phyloP scores from a whole-genome alignment of 2,113 vertebrate species.

The Pelecanoides urinatrix region DNA sequence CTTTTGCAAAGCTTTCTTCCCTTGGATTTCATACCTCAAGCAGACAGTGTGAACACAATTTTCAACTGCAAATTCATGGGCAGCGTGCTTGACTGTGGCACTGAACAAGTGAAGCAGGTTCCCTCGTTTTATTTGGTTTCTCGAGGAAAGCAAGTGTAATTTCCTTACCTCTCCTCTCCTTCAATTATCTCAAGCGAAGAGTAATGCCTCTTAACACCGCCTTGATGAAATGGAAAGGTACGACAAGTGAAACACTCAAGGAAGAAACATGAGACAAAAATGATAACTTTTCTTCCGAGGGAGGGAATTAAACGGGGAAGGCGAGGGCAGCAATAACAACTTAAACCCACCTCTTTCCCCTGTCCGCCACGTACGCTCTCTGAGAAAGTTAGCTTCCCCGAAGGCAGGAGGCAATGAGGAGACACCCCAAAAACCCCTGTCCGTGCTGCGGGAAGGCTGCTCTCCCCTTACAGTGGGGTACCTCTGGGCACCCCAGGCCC shows the following conservation, averaged over 20 bases:
- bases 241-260: background rate
- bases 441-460: accelerated
- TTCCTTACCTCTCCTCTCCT: background rate
- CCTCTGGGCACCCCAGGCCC: no score
- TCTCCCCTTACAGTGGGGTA: background rate
- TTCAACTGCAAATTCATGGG: background rate
- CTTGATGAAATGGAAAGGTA: background rate
- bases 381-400: background rate
- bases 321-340: background rate
- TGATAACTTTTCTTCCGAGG: background rate
- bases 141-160: background rate
- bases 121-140: background rate
- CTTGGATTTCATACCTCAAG: background rate
- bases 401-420: background rate
- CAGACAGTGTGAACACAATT: background rate
- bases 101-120: background rate
- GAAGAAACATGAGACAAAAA: background rate
- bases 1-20: background rate
- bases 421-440: background rate
- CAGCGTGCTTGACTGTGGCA: background rate
- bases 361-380: accelerated
- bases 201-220: background rate
- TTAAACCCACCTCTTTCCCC: background rate
- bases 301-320: background rate
- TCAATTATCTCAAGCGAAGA: background rate